phyloP scores from a whole-genome alignment of 2,888 invertebrate genomes.

The Ferrisia virgata region DNA sequence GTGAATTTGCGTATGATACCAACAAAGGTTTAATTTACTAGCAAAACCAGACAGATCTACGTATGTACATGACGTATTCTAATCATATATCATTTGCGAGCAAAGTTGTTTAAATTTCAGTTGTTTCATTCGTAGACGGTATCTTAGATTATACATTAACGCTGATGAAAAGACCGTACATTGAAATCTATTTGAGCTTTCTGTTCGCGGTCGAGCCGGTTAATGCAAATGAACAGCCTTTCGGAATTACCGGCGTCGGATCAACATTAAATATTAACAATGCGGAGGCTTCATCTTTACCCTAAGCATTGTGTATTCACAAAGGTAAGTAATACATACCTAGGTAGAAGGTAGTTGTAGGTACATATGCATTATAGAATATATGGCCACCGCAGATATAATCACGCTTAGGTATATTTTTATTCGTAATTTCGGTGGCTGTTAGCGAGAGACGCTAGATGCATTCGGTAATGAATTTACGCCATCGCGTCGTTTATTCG shows the following conservation, averaged over 20 bases:
- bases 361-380: neutral
- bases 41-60: too few relatives aligned
- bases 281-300: neutral
- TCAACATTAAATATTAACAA: neutral
- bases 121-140: neutral
- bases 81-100: too few relatives aligned
- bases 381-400: too few relatives aligned
- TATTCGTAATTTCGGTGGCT: too few relatives aligned
- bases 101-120: too few relatives aligned
- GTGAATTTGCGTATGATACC: too few relatives aligned
- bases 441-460: too few relatives aligned
- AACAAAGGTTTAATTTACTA: too few relatives aligned
- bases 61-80: too few relatives aligned
- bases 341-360: neutral
- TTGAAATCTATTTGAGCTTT: neutral
- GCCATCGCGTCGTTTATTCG: neutral
- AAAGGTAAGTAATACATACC: neutral
- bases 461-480: neutral
- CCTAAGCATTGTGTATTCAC: too few relatives aligned
- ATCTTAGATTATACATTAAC: neutral
- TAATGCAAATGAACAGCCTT: neutral
- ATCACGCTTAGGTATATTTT: too few relatives aligned
- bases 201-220: neutral
- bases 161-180: neutral
- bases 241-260: neutral